Conservation (phyloP, 2,888 invertebrate genomes). For the Gryllus longicercus region DNA sequence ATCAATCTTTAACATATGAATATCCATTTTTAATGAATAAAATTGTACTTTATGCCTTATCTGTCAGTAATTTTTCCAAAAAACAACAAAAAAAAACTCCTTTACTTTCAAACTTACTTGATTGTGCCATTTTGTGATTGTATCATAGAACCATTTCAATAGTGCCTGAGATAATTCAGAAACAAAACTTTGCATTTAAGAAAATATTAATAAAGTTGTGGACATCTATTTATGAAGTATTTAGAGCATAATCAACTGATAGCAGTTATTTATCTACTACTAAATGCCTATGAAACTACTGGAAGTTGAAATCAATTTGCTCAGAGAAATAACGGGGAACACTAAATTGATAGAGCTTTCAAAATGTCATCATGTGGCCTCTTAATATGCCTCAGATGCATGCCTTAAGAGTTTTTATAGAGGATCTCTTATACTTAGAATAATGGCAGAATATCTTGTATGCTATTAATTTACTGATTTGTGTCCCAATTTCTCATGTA, state of each 20-base stretch:
- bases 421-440: not conserved
- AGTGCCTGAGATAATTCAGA: not conserved
- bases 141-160: not conserved
- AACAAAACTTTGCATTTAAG: not conserved
- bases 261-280: not conserved
- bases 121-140: constrained; percentile 17
- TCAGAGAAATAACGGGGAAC: not conserved
- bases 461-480: not conserved
- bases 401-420: constrained; percentile 1
- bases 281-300: not conserved
- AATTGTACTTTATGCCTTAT: not conserved
- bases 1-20: not conserved
- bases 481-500: not conserved
- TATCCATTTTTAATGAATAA: not conserved
- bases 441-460: not conserved
- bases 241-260: not conserved
- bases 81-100: not conserved
- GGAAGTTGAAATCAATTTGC: not conserved
- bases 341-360: constrained; percentile 1
- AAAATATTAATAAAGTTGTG: not conserved
- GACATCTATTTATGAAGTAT: not conserved
- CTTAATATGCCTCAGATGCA: not conserved
- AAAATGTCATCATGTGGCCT: not conserved
- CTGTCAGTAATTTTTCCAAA: not conserved
- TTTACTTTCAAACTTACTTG: not conserved